Percentiles rank a stretch among this genome's conserved stretches.
These are phyloP conservation scores for Pseudorhombus dupliciocellatus DNA, from an alignment of 2,113 vertebrate species.

Conservation along the genomic window DNA sequence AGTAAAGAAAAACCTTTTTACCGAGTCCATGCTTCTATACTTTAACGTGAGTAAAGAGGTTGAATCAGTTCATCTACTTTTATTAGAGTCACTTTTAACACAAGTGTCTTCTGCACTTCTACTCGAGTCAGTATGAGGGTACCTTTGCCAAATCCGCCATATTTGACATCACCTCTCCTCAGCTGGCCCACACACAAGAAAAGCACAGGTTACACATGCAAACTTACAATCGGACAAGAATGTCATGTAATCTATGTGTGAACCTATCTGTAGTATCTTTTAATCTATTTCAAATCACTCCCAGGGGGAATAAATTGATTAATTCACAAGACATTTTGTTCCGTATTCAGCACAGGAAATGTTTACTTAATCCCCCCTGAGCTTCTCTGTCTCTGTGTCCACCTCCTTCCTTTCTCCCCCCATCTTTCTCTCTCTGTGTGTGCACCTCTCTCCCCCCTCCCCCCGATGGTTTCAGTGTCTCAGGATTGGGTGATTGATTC, in stretches of 20 bases:
- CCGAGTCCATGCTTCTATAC: neutral
- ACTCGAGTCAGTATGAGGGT: neutral
- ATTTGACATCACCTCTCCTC: conserved; percentile 18
- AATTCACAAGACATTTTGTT: conserved; percentile 27
- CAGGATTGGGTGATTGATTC: conserved; percentile 79
- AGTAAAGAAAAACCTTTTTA: too few relatives aligned
- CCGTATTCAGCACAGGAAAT: conserved; percentile 27
- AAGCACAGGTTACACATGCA: neutral
- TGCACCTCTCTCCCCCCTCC: conserved; percentile 26
- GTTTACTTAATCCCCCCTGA: conserved; percentile 44
- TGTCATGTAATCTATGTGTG: conserved; percentile 18
- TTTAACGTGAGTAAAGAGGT: neutral
- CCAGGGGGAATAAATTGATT: conserved; percentile 10
- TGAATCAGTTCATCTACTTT: neutral
- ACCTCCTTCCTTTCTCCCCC: conserved; percentile 13
- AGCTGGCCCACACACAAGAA: conserved; percentile 14
- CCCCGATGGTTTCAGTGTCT: conserved; percentile 67
- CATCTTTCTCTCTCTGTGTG: conserved; percentile 21
- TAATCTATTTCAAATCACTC: conserved; percentile 27
- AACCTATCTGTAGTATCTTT: neutral
- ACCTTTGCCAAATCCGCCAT: too few relatives aligned
- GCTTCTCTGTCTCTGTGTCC: conserved; percentile 32
- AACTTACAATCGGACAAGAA: conserved; percentile 1
- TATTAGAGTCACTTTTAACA: neutral
- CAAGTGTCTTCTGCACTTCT: neutral